These are phyloP conservation scores for Trichonephila clavata DNA, from an alignment of 1,140 invertebrate genomes.

Conservation along the genomic window DNA sequence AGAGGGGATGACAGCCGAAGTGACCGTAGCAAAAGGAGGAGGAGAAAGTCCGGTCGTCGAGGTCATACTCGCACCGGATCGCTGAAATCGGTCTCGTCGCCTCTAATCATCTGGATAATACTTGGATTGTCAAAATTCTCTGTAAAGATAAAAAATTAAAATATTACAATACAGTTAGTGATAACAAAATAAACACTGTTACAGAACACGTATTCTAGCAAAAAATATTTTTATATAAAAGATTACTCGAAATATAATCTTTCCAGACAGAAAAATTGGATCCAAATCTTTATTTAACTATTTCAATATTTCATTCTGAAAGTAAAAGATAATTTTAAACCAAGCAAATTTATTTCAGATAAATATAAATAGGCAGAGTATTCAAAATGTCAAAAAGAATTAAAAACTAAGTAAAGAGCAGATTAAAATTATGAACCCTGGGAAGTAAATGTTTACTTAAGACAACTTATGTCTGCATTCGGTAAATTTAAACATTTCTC, in stretches of 20 bases:
- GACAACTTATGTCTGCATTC: too few species aligned
- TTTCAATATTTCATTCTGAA: too few species aligned
- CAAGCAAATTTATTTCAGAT: not conserved
- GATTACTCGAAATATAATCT: too few species aligned
- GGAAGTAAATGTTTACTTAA: too few species aligned
- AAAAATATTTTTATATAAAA: too few species aligned
- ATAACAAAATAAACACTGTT: too few species aligned
- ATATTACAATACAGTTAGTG: not conserved
- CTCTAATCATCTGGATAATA: constrained; percentile 73
- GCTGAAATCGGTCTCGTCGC: constrained; percentile 64
- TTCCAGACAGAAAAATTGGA: not conserved
- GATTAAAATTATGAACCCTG: too few species aligned
- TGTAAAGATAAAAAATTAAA: constrained; percentile 41
- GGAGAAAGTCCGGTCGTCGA: constrained; percentile 74
- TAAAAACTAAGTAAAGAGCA: not conserved
- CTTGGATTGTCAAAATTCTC: constrained; percentile 38
- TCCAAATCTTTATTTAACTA: not conserved
- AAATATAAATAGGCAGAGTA: not conserved
- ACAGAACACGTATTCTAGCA: too few species aligned
- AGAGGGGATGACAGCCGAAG: constrained; percentile 54
- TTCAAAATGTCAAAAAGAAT: not conserved
- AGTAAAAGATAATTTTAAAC: not conserved
- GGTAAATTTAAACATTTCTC: not conserved
- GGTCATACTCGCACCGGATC: constrained; percentile 76
- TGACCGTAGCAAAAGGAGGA: constrained; percentile 68